Percentiles rank a stretch among this genome's conserved stretches.
phyloP scores from a whole-genome alignment of 2,888 invertebrate genomes.

The Belgica antarctica region DNA sequence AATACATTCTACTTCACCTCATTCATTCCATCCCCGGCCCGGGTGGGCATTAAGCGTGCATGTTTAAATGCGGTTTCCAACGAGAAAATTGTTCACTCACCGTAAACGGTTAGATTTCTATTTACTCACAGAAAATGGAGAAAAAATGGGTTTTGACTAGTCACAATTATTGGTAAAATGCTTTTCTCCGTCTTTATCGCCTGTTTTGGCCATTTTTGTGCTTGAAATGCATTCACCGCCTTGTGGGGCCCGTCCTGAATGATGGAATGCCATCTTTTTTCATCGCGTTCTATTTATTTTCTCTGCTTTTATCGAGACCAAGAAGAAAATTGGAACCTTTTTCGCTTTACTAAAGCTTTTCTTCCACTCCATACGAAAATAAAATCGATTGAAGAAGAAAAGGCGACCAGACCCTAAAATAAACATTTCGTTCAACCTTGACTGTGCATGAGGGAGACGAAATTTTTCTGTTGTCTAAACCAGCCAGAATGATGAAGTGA shows the following conservation, averaged over 20 bases:
- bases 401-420: conserved; percentile 24
- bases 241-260: too few relatives aligned
- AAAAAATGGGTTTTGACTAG: too few relatives aligned
- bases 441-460: conserved; percentile 23
- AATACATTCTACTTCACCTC: not conserved
- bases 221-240: not conserved
- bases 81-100: not conserved
- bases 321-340: too few relatives aligned
- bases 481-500: not conserved
- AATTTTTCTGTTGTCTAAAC: too few relatives aligned
- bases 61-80: not conserved
- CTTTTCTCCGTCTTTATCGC: not conserved
- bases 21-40: too few relatives aligned
- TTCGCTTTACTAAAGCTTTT: not conserved
- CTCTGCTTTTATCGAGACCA: too few relatives aligned
- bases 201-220: not conserved
- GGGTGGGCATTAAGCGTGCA: not conserved
- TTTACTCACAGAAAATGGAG: too few relatives aligned
- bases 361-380: not conserved
- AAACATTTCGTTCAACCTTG: conserved; percentile 26
- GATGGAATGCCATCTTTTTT: conserved; percentile 4
- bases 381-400: conserved; percentile 2
- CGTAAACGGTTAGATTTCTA: not conserved
- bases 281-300: too few relatives aligned
- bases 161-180: not conserved